Evolutionary conservation across 2,113 vertebrate genomes (phyloP).

Genomic region (Urocolius indicus): DNA sequence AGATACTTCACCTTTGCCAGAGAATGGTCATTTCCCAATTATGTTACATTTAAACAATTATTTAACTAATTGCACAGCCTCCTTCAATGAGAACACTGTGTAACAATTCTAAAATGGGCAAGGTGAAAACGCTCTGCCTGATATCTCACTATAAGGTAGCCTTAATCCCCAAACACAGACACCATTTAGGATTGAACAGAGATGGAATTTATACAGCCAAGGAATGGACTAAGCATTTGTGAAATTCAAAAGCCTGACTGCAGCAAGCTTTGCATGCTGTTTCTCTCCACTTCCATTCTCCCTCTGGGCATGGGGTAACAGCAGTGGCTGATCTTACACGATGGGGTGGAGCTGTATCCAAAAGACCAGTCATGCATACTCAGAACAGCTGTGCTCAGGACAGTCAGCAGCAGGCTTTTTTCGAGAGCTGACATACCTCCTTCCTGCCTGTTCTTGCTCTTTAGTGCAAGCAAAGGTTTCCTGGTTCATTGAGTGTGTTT

Average conservation of each 20-base stretch:
- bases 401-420: background rate
- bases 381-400: background rate
- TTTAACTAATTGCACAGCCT: background rate
- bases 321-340: background rate
- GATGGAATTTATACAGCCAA: background rate
- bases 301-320: background rate
- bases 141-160: background rate
- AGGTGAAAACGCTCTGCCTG: background rate
- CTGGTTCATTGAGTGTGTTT: background rate
- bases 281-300: background rate
- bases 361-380: background rate
- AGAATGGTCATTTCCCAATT: background rate
- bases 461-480: background rate
- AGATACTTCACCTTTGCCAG: background rate
- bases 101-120: background rate
- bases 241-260: background rate
- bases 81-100: background rate
- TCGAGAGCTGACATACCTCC: background rate
- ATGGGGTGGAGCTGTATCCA: background rate
- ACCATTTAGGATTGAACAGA: background rate
- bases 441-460: rapidly evolving
- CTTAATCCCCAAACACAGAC: background rate
- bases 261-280: background rate
- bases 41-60: background rate
- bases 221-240: background rate